Evolutionary conservation across 1,140 invertebrate genomes (phyloP).

Genomic region (Anastrepha obliqua): DNA sequence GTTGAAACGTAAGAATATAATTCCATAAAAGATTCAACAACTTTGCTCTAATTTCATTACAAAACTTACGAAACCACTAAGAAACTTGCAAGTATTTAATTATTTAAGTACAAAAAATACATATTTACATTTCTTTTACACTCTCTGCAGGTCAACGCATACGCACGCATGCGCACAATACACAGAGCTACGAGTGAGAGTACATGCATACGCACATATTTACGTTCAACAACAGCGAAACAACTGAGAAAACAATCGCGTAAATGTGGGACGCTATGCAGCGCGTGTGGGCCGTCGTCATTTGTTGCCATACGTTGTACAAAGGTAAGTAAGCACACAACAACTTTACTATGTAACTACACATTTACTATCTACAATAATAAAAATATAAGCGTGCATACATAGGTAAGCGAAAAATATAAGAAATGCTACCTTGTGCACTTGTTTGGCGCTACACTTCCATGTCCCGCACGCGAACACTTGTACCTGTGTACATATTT

Average conservation of each 20-base stretch:
- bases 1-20: not conserved
- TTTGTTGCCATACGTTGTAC: slow-evolving; percentile 1
- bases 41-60: slow-evolving; percentile 50
- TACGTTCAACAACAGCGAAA: not conserved
- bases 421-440: not conserved
- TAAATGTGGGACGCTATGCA: slow-evolving; percentile 41
- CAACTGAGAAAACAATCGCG: slow-evolving; percentile 39
- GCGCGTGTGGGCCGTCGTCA: slow-evolving; percentile 32
- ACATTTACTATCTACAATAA: no score
- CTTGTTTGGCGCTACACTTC: not conserved
- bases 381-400: no score
- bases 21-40: slow-evolving; percentile 19
- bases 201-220: no score
- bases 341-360: not conserved
- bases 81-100: slow-evolving; percentile 29
- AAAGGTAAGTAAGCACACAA: not conserved
- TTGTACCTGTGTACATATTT: not conserved
- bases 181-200: no score
- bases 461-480: not conserved
- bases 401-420: not conserved
- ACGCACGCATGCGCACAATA: slow-evolving; percentile 4
- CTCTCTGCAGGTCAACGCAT: not conserved
- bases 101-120: slow-evolving; percentile 24
- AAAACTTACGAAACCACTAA: slow-evolving; percentile 36
- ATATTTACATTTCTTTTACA: not conserved